A percentile compares a stretch with the other conserved stretches of the same genome.
Conservation (phyloP, 2,113 vertebrate genomes). For the Choloepus hoffmanni region DNA sequence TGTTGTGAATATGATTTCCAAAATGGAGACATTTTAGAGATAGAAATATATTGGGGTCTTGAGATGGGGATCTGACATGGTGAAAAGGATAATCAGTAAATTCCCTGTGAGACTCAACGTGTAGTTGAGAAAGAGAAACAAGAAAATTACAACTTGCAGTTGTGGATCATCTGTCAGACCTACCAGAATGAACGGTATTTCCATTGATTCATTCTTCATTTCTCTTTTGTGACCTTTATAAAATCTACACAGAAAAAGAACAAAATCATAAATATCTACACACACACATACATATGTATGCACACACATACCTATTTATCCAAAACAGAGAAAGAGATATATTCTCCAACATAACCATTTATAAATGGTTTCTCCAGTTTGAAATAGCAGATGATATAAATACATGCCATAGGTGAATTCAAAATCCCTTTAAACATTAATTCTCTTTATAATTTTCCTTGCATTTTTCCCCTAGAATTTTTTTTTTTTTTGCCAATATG, state of each 20-base stretch:
- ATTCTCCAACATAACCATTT: background rate
- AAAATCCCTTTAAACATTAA: background rate
- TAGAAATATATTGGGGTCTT: conserved; percentile 63
- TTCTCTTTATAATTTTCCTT: background rate
- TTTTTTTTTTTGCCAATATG: background rate
- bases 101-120: conserved; percentile 48
- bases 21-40: conserved; percentile 59
- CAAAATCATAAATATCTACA: background rate
- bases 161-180: too few relatives aligned
- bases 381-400: background rate
- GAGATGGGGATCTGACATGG: background rate
- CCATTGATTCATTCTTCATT: conserved; percentile 53
- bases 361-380: background rate
- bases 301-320: too few relatives aligned
- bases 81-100: conserved; percentile 47
- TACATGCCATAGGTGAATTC: background rate
- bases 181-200: conserved; percentile 53
- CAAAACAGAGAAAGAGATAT: background rate
- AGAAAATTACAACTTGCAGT: too few relatives aligned
- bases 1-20: conserved; percentile 20
- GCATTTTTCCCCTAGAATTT: background rate
- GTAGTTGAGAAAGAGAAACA: conserved; percentile 56
- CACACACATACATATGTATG: too few relatives aligned
- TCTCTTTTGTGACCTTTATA: background rate
- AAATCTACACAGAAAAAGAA: background rate